Base-by-base conservation (phyloP, 2,113 vertebrate species). In the Psilopogon haemacephalus region DNA sequence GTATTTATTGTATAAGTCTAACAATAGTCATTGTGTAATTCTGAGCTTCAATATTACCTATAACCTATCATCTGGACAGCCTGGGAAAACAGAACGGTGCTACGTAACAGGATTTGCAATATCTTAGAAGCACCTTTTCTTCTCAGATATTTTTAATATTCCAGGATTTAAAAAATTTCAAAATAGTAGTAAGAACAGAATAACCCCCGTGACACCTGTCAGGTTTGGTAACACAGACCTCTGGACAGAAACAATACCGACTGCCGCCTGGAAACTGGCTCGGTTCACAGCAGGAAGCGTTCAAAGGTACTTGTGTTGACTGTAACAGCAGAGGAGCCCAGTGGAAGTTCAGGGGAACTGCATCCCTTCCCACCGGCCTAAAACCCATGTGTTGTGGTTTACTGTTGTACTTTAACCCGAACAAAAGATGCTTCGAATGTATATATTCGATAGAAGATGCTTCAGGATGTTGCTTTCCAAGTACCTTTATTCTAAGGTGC, bases 311-410 rank as follows among this genome's bases (percentile, higher is more conserved):
- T 54, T 32, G 18, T 27, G 21, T 79, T 96, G 82, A 20, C 92
- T 94, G 96, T 68, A 81, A 55, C 96, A 95, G 96, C 88, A 95
- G 96, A 96, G 95, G 80, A 96, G 86, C 92, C 92, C 92, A 88
- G 95, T 86, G 96, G 96, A 94, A 60, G 33, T 65, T 60, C 18
- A 35, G 86, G 42, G 32, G 92, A 96, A 95, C 50, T 93, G 86
- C 89, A 95, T 5, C 71, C 55, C 32, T 76, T 83, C 35, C 69
- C 72, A 52, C 15, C 3, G 7, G 30, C 68, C 35, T 4, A 35
- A 33, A 48, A 37, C 26, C 63, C 38, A 58, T 40, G 35, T 88
- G 88, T 86, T 70, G 83, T 63, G 62, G 35, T 88, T 84, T 96
- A 55, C 89, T 80, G 58, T 17, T 55, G 28, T n/a, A 70, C 72